phyloP scores from a whole-genome alignment of 2,888 invertebrate genomes.

The Carpatolechia fugitivella region DNA sequence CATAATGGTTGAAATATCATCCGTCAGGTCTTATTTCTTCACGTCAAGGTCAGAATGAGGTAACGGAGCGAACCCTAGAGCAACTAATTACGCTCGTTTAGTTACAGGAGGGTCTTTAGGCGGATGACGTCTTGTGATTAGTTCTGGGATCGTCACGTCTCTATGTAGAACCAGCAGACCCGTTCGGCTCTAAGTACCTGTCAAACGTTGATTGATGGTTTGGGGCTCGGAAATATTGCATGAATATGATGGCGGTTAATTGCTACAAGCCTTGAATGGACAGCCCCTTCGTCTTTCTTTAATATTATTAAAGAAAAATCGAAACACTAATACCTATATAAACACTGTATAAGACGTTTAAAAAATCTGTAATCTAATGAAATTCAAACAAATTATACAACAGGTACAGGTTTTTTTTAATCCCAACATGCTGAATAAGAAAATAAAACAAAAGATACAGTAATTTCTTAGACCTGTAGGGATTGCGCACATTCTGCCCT shows the following conservation, averaged over 20 bases:
- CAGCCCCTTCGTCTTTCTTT: too few species aligned
- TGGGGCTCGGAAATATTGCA: background rate
- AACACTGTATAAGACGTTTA: too few species aligned
- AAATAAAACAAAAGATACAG: too few species aligned
- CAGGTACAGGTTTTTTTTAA: too few species aligned
- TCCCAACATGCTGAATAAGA: too few species aligned
- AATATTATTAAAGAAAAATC: too few species aligned
- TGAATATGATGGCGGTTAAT: background rate
- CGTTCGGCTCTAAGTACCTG: slow-evolving; percentile 32
- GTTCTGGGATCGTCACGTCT: slow-evolving; percentile 33
- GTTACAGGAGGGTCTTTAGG: slow-evolving; percentile 35
- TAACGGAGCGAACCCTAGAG: background rate
- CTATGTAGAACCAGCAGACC: slow-evolving; percentile 11
- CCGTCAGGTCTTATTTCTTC: background rate
- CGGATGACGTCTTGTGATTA: slow-evolving; percentile 41
- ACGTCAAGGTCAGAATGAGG: background rate
- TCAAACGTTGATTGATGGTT: slow-evolving; percentile 44
- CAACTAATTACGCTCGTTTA: slow-evolving; percentile 37
- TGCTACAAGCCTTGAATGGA: background rate
- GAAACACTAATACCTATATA: too few species aligned
- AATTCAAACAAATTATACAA: too few species aligned
- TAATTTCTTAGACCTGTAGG: too few species aligned
- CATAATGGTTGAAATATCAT: background rate
- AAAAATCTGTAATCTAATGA: too few species aligned
- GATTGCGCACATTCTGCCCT: too few species aligned